Percentiles rank a stretch among this genome's conserved stretches.
Conservation (phyloP, 2,797 vertebrate species). For the Thunnus albacares region DNA sequence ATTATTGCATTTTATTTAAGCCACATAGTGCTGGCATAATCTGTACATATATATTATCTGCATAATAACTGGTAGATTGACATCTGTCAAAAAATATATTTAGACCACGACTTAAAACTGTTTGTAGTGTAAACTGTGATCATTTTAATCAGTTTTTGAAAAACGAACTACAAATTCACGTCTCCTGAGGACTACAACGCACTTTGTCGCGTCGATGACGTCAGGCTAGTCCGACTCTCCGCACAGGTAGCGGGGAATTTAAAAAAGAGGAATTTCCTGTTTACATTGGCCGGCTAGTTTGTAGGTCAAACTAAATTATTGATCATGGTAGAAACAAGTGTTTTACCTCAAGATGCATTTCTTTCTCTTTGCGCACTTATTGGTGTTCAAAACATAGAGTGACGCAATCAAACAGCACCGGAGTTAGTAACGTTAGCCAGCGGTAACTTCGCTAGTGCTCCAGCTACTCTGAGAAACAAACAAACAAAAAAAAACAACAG, state of each 20-base stretch:
- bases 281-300: not conserved
- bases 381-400: not conserved
- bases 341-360: not conserved
- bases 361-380: not conserved
- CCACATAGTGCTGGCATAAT: not conserved
- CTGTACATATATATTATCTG: too few relatives aligned
- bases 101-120: too few relatives aligned
- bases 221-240: not conserved
- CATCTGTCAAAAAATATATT: too few relatives aligned
- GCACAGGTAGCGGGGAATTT: slow-evolving; percentile 62
- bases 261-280: slow-evolving; percentile 36
- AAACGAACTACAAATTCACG: not conserved
- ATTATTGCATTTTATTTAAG: too few relatives aligned
- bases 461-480: not conserved
- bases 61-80: not conserved
- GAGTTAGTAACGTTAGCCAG: slow-evolving; percentile 12
- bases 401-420: slow-evolving; percentile 70
- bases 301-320: not conserved
- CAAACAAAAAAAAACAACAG: not conserved
- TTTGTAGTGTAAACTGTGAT: too few relatives aligned
- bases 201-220: slow-evolving; percentile 50
- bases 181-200: not conserved
- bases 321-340: fast-evolving
- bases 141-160: not conserved
- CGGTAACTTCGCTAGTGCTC: not conserved